Percentiles rank a stretch among this genome's conserved stretches.
Conservation (phyloP, 2,888 invertebrate genomes). For the Chymomyza fuscimana region DNA sequence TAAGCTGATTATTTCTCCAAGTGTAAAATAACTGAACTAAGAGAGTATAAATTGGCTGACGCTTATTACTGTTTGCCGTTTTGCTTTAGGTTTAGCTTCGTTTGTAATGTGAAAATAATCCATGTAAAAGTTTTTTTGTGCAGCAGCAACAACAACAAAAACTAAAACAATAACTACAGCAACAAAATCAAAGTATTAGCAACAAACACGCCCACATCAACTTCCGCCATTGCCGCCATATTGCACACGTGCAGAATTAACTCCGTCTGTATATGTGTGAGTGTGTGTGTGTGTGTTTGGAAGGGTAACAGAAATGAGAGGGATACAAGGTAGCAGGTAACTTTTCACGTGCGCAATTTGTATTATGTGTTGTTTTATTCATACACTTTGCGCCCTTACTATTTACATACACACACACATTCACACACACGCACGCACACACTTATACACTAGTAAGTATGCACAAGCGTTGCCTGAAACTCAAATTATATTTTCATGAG, state of each 20-base stretch:
- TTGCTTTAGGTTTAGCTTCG: slow-evolving; percentile 39
- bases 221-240: slow-evolving; percentile 48
- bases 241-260: slow-evolving; percentile 36
- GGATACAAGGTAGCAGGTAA: slow-evolving; percentile 29
- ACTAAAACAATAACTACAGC: slow-evolving; percentile 13
- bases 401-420: slow-evolving; percentile 33
- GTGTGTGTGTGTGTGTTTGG: background rate
- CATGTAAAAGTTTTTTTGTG: slow-evolving; percentile 40
- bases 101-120: slow-evolving; percentile 71
- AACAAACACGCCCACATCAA: slow-evolving; percentile 40
- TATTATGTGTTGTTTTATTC: slow-evolving; percentile 58
- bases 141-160: background rate
- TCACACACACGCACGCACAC: slow-evolving; percentile 4
- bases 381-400: slow-evolving; percentile 42
- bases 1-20: background rate
- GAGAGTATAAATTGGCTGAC: background rate
- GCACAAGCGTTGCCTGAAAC: slow-evolving; percentile 22
- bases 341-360: slow-evolving; percentile 48
- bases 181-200: slow-evolving; percentile 67
- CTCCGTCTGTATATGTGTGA: background rate
- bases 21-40: background rate
- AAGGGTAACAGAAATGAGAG: background rate
- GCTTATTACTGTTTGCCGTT: slow-evolving; percentile 42
- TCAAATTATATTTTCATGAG: slow-evolving; percentile 66
- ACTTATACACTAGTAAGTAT: slow-evolving; percentile 9